These are phyloP conservation scores for Mylabris sibirica DNA, from an alignment of 2,888 invertebrate species.

Conservation along the genomic window DNA sequence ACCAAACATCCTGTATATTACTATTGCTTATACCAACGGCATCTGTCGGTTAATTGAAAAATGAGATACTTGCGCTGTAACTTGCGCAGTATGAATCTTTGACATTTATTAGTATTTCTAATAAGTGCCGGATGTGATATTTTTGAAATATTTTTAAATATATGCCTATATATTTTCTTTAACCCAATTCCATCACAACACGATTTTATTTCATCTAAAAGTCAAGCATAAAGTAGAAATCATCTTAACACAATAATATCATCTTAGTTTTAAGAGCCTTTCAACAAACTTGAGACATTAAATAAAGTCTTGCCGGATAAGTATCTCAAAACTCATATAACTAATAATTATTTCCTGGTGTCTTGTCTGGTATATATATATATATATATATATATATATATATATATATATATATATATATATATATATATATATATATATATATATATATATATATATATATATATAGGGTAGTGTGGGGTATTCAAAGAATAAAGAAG, in stretches of 20 bases:
- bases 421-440: too few relatives aligned
- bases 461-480: too few relatives aligned
- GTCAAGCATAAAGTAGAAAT: conserved; percentile 9
- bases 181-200: neutral
- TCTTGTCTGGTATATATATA: conserved; percentile 22
- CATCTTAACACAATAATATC: conserved; percentile 45
- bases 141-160: too few relatives aligned
- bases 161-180: neutral
- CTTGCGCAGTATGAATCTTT: too few relatives aligned
- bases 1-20: too few relatives aligned
- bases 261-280: conserved; percentile 40
- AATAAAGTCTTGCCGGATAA: conserved; percentile 46
- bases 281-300: conserved; percentile 43
- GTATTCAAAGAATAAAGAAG: neutral
- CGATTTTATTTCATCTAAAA: neutral
- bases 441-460: too few relatives aligned
- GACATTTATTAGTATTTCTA: too few relatives aligned
- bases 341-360: conserved; percentile 48
- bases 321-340: conserved; percentile 49
- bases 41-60: too few relatives aligned
- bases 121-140: neutral
- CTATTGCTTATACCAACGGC: too few relatives aligned
- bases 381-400: too few relatives aligned
- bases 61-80: too few relatives aligned
- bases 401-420: too few relatives aligned